Evolutionary conservation across 1,140 invertebrate genomes (phyloP), one percentile per base, ranked within the genome.

Genomic region (Agrypnia vestita): DNA sequence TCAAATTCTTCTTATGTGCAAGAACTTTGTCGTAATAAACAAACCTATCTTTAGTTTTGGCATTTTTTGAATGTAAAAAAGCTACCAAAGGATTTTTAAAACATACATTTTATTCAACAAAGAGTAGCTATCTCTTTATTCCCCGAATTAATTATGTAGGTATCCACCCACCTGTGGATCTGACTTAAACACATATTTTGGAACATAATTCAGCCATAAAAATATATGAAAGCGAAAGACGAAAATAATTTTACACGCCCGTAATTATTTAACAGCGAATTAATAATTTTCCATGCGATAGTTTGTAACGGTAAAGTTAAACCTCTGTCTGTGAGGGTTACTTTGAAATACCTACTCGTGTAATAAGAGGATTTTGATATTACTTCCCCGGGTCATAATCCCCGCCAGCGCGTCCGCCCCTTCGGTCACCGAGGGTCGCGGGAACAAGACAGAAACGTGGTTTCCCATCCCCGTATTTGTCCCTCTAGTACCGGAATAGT

Each of bases 291-390:
- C 56, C 6, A 6, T 71, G 4, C 0, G 15, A 71, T 71, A 71
- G 67, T 71, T 71, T 49, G 67, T 47, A 71, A 49, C 46, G 67
- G 67, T 71, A 11, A 71, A 71, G 67, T 71, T 71, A 47, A 71
- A 71, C 44, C 67, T 47, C 67, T 49, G 67, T 71, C 67, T 71
- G 46, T 49, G 46, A 49, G 46, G 67, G 67, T 71, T 71, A 69
- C 67, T 71, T 9, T 71, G 67, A 71, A 49, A 71, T 71, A 49
- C 43, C n/a, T 71, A 71, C 67, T 49, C 44, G n/a, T 71, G 67
- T 49, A 71, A 71, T 71, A 71, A 71, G 67, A 71, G 67, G 67
- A 71, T 71, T 64, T 71, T 71, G 43, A 71, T 71, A 71, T 71
- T 49, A 71, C 67, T 49, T 71, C 43, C 67, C 67, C 9, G 15